These are phyloP conservation scores for Phaethornis superciliosus DNA, from an alignment of 2,113 vertebrate genomes.

Conservation along the genomic window DNA sequence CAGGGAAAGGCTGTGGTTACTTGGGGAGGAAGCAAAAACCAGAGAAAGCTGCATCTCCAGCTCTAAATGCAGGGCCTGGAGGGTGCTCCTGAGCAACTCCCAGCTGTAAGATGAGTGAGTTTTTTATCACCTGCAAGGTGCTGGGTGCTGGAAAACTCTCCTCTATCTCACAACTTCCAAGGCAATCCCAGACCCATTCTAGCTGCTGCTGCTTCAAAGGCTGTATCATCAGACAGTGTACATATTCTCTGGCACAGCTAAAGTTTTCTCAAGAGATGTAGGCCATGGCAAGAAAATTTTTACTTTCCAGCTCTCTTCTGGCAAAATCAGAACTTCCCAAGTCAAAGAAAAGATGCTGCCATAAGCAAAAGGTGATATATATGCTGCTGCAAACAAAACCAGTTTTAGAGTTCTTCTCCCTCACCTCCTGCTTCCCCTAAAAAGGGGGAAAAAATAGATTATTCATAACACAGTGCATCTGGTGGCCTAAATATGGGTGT, in stretches of 20 bases:
- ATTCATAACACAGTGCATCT: neutral
- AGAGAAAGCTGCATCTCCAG: neutral
- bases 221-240: neutral
- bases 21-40: neutral
- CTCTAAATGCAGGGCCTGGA: neutral
- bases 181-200: neutral
- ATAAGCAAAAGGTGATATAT: neutral
- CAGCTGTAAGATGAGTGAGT: neutral
- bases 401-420: neutral
- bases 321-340: neutral
- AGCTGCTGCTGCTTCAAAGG: neutral
- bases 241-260: neutral
- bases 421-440: neutral
- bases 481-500: slow-evolving; percentile 38
- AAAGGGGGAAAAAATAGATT: neutral
- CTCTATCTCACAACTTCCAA: neutral
- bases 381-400: neutral
- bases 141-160: neutral
- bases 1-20: neutral
- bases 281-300: neutral
- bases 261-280: neutral
- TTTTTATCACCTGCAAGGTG: neutral
- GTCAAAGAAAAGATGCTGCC: neutral
- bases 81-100: neutral
- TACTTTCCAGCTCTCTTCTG: neutral